Evolutionary conservation across 2,113 vertebrate species (phyloP).

Genomic region (Panthera uncia): DNA sequence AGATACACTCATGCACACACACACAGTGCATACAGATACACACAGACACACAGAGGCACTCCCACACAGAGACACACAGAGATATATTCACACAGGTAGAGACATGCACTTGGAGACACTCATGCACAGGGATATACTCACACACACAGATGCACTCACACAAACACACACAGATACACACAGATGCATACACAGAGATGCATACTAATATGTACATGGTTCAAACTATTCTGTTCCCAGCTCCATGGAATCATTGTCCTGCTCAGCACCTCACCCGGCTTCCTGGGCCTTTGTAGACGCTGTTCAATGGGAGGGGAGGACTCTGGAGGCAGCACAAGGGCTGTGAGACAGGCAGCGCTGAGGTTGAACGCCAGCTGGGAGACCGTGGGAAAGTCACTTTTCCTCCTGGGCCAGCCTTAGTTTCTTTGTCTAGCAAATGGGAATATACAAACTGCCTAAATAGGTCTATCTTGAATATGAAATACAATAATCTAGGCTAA

Average conservation of each 20-base stretch:
- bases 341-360: neutral
- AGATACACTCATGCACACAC: neutral
- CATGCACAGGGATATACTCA: neutral
- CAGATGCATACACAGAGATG: too few relatives aligned
- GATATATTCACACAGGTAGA: neutral
- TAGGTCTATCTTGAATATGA: neutral
- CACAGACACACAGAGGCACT: neutral
- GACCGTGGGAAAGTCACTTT: neutral
- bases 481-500: constrained; percentile 43
- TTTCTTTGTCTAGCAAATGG: constrained; percentile 10
- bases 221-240: neutral
- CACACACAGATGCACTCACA: neutral
- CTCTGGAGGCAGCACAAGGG: neutral
- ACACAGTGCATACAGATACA: too few relatives aligned
- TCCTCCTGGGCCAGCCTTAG: constrained; percentile 1
- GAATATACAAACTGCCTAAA: neutral
- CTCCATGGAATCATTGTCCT: too few relatives aligned
- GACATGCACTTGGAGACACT: neutral
- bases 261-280: neutral
- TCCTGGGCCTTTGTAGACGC: neutral
- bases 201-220: neutral
- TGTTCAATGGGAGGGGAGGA: neutral
- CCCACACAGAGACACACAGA: neutral
- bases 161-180: too few relatives aligned
- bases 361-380: neutral